Conservation (phyloP, 2,797 vertebrate species). For the Cossypha dichroa region DNA sequence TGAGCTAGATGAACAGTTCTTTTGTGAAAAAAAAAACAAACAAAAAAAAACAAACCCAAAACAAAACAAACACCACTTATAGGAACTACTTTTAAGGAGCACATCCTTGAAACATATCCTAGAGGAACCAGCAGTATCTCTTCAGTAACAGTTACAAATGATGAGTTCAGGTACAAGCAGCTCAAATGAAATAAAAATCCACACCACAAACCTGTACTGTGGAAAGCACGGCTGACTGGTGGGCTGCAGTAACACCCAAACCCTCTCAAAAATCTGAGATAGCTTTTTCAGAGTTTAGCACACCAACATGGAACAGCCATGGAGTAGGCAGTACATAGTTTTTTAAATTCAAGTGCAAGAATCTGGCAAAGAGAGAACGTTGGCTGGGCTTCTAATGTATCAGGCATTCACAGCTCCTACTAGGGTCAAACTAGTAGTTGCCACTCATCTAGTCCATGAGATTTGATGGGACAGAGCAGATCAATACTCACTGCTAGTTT, state of each 20-base stretch:
- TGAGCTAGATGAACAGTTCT: background rate
- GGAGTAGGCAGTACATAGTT: background rate
- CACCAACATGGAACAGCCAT: accelerated
- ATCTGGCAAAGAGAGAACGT: background rate
- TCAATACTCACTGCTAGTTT: slow-evolving; percentile 88
- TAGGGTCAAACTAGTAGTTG: background rate
- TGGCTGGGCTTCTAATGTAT: background rate
- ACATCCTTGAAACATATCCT: background rate
- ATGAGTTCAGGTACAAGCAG: background rate
- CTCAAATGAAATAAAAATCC: background rate
- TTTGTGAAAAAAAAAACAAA: background rate
- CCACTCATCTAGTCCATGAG: background rate
- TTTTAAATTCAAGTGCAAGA: background rate
- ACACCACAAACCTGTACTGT: background rate
- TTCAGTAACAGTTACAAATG: background rate
- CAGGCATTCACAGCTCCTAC: background rate
- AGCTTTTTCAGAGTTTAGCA: background rate
- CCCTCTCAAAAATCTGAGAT: background rate
- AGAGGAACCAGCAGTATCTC: background rate
- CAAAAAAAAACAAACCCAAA: background rate
- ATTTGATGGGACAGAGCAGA: background rate
- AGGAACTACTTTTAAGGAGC: background rate
- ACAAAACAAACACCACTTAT: background rate
- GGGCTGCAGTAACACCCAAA: background rate
- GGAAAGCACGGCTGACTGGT: background rate